Conservation (phyloP, 2,888 invertebrate species). For the Polydrusus cervinus region DNA sequence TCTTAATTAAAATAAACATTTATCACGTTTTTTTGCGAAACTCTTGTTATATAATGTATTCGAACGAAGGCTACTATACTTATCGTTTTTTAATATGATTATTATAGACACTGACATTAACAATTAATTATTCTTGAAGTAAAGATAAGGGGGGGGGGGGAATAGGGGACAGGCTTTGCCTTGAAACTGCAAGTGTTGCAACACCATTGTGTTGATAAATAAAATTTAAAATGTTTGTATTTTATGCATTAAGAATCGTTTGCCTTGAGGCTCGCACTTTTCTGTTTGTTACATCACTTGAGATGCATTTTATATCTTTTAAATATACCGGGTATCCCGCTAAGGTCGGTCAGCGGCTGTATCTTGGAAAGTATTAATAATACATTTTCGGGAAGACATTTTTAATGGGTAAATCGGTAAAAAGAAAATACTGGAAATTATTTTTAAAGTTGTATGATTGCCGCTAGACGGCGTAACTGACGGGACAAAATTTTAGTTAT, state of each 20-base stretch:
- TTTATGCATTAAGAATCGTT: slow-evolving; percentile 51
- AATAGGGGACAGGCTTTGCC: slow-evolving; percentile 49
- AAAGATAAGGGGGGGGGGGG: slow-evolving; percentile 31
- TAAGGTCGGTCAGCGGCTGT: too few species aligned
- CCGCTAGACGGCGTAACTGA: too few species aligned
- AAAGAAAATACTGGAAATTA: too few species aligned
- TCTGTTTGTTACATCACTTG: slow-evolving; percentile 35
- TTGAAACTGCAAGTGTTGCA: slow-evolving; percentile 51
- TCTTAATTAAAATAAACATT: slow-evolving; percentile 30
- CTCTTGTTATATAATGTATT: slow-evolving; percentile 44
- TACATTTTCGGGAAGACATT: too few species aligned
- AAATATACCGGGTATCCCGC: too few species aligned
- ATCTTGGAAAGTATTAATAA: too few species aligned
- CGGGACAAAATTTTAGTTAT: too few species aligned
- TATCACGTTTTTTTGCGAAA: slow-evolving; percentile 35
- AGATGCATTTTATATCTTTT: slow-evolving; percentile 28
- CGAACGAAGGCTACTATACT: slow-evolving; percentile 42
- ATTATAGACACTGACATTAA: slow-evolving; percentile 47
- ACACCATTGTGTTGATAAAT: slow-evolving; percentile 47
- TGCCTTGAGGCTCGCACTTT: slow-evolving; percentile 41
- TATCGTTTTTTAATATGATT: slow-evolving; percentile 44
- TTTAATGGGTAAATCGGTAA: too few species aligned
- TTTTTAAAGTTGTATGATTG: too few species aligned
- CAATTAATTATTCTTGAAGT: slow-evolving; percentile 46
- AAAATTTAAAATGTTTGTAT: slow-evolving; percentile 41